phyloP scores from a whole-genome alignment of 2,797 vertebrate genomes.

The Sarcoramphus papa region DNA sequence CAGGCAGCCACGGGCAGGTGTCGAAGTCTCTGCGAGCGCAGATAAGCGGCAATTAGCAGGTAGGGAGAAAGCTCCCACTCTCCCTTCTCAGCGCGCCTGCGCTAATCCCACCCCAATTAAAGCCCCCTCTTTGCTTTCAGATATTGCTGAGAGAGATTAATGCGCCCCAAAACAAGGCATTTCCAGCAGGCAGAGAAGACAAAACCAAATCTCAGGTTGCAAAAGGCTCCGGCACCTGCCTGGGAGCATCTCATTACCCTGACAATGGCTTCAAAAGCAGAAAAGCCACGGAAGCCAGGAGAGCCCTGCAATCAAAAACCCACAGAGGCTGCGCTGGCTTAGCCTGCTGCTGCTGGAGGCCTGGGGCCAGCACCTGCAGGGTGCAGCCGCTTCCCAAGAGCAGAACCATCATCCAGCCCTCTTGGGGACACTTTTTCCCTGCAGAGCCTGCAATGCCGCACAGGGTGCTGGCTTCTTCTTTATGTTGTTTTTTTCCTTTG shows the following conservation, averaged over 20 bases:
- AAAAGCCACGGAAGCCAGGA: background rate
- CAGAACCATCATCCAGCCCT: background rate
- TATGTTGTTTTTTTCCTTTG: background rate
- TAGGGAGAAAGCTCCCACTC: background rate
- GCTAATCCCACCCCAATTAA: slow-evolving; percentile 21
- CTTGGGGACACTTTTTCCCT: background rate
- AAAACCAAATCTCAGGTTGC: background rate
- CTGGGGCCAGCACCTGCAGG: background rate
- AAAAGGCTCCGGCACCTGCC: background rate
- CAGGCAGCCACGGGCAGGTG: background rate
- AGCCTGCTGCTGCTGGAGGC: background rate
- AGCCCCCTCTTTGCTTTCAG: background rate
- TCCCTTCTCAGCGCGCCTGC: background rate
- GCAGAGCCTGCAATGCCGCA: background rate
- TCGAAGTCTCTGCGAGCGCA: background rate
- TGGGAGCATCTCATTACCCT: background rate
- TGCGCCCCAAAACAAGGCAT: background rate
- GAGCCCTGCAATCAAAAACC: background rate
- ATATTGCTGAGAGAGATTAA: background rate
- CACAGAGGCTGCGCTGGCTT: background rate
- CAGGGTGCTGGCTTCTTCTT: background rate
- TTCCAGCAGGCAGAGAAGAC: background rate
- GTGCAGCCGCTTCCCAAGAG: background rate
- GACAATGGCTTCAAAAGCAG: background rate
- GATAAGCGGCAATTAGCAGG: background rate